Conservation (phyloP, 2,888 invertebrate species). For the Dasysyrphus tricinctus region DNA sequence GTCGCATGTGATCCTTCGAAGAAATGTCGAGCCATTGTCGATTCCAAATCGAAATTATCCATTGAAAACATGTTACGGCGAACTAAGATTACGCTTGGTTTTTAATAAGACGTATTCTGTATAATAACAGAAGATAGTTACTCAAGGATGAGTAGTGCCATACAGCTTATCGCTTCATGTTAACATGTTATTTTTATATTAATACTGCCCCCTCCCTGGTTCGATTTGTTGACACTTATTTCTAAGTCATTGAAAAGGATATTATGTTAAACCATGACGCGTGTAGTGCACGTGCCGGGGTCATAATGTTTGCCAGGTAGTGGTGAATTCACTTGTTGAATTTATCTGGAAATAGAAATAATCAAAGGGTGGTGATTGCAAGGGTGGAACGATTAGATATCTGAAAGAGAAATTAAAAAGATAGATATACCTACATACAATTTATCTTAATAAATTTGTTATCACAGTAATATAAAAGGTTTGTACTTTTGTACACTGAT, state of each 20-base stretch:
- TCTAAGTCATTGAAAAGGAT: background rate
- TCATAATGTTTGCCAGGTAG: background rate
- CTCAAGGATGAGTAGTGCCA: background rate
- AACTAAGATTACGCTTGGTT: background rate
- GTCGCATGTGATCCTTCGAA: constrained; percentile 85
- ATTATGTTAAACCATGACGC: background rate
- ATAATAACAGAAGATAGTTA: background rate
- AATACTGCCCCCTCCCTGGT: background rate
- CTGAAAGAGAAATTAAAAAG: constrained; percentile 14
- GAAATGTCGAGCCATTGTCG: constrained; percentile 88
- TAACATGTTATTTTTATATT: background rate
- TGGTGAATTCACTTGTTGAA: background rate
- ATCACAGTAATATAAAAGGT: background rate
- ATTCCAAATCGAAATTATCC: constrained; percentile 88
- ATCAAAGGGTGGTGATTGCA: background rate
- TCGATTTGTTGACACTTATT: background rate
- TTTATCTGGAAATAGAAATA: background rate
- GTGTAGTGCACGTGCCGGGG: background rate
- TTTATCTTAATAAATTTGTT: background rate
- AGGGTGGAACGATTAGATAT: constrained; percentile 30
- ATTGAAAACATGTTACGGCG: constrained; percentile 85
- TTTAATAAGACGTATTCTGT: background rate
- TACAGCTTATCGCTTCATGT: constrained; percentile 26
- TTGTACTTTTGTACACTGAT: background rate
- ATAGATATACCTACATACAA: background rate